A percentile compares a stretch with the other conserved stretches of the same genome.
Conservation (phyloP, 2,113 vertebrate genomes). For the Nibea albiflora region DNA sequence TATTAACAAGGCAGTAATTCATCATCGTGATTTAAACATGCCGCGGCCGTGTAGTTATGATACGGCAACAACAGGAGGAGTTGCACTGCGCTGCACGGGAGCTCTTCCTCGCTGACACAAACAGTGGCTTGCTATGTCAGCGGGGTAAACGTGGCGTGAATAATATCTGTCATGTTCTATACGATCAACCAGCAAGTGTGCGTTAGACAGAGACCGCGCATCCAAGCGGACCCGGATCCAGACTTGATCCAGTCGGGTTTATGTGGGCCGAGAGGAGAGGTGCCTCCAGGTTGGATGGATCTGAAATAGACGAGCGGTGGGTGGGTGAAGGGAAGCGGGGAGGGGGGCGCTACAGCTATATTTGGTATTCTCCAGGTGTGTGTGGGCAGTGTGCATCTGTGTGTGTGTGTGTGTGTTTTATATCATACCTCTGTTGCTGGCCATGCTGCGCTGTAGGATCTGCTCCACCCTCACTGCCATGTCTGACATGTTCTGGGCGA, state of each 20-base stretch:
- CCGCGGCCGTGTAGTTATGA: conserved; percentile 17
- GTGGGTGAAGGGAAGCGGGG: background rate
- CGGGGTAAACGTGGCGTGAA: conserved; percentile 46
- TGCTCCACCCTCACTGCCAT: conserved; percentile 95
- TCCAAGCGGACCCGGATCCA: conserved; percentile 31
- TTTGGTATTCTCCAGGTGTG: conserved; percentile 28
- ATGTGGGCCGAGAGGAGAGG: conserved; percentile 4
- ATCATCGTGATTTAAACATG: conserved; percentile 57
- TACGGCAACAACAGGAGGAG: conserved; percentile 9
- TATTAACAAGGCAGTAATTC: conserved; percentile 54
- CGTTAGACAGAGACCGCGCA: conserved; percentile 39
- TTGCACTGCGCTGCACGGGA: background rate
- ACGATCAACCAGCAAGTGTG: conserved; percentile 39
- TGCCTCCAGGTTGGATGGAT: conserved; percentile 38
- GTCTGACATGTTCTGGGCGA: conserved; percentile 96
- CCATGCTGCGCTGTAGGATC: conserved; percentile 92
- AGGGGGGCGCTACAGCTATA: background rate
- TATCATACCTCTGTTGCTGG: conserved; percentile 85
- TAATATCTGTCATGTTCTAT: conserved; percentile 60
- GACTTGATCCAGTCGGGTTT: conserved; percentile 28
- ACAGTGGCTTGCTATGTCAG: conserved; percentile 23
- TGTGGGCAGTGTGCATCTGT: background rate
- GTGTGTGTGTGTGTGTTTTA: background rate
- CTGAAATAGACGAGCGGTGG: conserved; percentile 13
- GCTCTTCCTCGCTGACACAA: conserved; percentile 1